Percentiles rank a stretch among this genome's conserved stretches.
phyloP scores from a whole-genome alignment of 2,888 invertebrate genomes.

The Luffia ferchaultella region DNA sequence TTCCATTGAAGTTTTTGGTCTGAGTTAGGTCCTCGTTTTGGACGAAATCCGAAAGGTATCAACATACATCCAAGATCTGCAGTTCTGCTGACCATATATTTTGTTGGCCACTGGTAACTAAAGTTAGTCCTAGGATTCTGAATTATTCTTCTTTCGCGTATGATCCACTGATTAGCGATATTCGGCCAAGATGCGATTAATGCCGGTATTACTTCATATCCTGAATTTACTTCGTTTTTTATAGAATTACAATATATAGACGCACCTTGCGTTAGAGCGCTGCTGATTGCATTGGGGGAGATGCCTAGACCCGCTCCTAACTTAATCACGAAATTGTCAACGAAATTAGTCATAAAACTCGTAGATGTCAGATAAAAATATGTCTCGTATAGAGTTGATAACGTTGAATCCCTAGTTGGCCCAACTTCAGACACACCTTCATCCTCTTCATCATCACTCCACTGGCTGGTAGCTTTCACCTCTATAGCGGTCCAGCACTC shows the following conservation, averaged over 20 bases:
- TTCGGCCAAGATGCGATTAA: slow-evolving; percentile 76
- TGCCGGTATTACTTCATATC: slow-evolving; percentile 76
- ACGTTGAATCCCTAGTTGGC: slow-evolving; percentile 31
- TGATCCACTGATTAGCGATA: slow-evolving; percentile 73
- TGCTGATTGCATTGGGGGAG: slow-evolving; percentile 52
- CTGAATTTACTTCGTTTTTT: slow-evolving; percentile 42
- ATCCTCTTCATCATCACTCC: slow-evolving; percentile 42
- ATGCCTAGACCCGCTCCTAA: slow-evolving; percentile 69
- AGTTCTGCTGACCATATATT: slow-evolving; percentile 71
- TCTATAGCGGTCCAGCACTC: slow-evolving; percentile 56
- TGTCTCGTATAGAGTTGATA: slow-evolving; percentile 45
- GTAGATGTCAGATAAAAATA: slow-evolving; percentile 69
- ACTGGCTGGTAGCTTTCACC: slow-evolving; percentile 31
- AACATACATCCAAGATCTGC: slow-evolving; percentile 73
- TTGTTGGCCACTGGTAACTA: slow-evolving; percentile 74
- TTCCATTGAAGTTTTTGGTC: slow-evolving; percentile 79
- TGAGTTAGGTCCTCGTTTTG: slow-evolving; percentile 68
- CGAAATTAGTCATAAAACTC: slow-evolving; percentile 75
- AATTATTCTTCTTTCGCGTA: slow-evolving; percentile 64
- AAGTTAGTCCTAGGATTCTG: slow-evolving; percentile 66
- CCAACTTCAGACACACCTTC: slow-evolving; percentile 19
- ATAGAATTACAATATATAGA: slow-evolving; percentile 69
- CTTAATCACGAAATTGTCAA: slow-evolving; percentile 67
- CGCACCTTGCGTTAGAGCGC: slow-evolving; percentile 69
- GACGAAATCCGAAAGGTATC: slow-evolving; percentile 74